A percentile compares a stretch with the other conserved stretches of the same genome.
Conservation (phyloP, 2,797 vertebrate genomes). For the Crenichthys baileyi region DNA sequence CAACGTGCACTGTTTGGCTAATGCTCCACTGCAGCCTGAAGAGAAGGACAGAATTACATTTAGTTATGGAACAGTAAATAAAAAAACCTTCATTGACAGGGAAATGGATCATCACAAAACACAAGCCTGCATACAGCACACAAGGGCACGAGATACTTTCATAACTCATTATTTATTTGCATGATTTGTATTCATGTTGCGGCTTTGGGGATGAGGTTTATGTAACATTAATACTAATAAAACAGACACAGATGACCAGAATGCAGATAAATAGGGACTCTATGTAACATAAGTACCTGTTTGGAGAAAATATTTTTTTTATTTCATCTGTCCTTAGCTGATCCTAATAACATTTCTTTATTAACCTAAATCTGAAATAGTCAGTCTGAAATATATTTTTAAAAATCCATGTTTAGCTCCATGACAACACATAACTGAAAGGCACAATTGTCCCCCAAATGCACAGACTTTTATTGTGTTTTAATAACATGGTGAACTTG, state of each 20-base stretch:
- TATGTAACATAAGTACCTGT: constrained; percentile 17
- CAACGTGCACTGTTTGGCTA: constrained; percentile 84
- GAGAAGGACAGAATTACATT: constrained; percentile 34
- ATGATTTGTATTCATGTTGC: constrained; percentile 50
- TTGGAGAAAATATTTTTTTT: constrained; percentile 9
- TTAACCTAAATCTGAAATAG: background rate
- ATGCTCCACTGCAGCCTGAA: constrained; percentile 88
- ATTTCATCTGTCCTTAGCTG: background rate
- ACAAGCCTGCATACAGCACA: constrained; percentile 15
- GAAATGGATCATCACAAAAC: constrained; percentile 12
- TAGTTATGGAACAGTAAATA: constrained; percentile 49
- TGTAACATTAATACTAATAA: constrained; percentile 59
- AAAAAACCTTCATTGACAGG: constrained; percentile 50
- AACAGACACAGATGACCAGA: constrained; percentile 41
- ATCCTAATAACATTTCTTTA: background rate
- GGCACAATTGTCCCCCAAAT: background rate
- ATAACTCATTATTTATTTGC: constrained; percentile 48
- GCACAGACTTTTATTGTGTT: background rate
- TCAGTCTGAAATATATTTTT: background rate
- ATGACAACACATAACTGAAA: background rate
- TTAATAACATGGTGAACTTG: background rate
- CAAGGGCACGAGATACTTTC: constrained; percentile 34
- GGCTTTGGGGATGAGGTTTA: constrained; percentile 48
- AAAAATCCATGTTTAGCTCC: background rate
- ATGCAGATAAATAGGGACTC: constrained; percentile 18